Evolutionary conservation across 1,140 invertebrate species (phyloP).

Genomic region (Andricus grossulariae): DNA sequence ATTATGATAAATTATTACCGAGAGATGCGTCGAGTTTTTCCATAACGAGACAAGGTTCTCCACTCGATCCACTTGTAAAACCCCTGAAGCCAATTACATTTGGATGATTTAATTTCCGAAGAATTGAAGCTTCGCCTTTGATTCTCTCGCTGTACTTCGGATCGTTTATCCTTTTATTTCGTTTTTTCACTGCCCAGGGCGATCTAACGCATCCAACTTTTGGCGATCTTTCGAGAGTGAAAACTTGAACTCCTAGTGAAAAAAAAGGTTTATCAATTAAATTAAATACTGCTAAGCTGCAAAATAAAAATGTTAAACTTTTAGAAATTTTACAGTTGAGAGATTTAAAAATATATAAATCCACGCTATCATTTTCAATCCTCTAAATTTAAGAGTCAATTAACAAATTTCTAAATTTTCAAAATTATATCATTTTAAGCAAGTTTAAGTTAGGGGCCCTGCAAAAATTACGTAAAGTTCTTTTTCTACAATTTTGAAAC

Average conservation of each 20-base stretch:
- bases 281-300: not conserved
- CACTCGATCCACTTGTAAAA: constrained; percentile 78
- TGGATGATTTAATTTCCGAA: constrained; percentile 85
- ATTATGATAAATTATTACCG: constrained; percentile 61
- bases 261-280: constrained; percentile 36
- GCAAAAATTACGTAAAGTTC: too few relatives aligned
- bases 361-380: too few relatives aligned
- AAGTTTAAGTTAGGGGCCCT: too few relatives aligned
- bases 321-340: too few relatives aligned
- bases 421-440: too few relatives aligned
- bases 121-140: constrained; percentile 82
- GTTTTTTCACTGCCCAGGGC: constrained; percentile 89
- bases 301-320: too few relatives aligned
- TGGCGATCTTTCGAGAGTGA: constrained; percentile 84
- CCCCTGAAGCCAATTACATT: constrained; percentile 90
- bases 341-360: too few relatives aligned
- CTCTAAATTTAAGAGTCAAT: too few relatives aligned
- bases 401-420: too few relatives aligned
- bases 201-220: constrained; percentile 80
- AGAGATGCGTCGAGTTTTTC: constrained; percentile 82
- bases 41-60: constrained; percentile 83
- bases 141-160: constrained; percentile 77
- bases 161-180: constrained; percentile 72
- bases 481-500: not conserved
- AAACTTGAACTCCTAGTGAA: constrained; percentile 84